Evolutionary conservation across 2,113 vertebrate genomes (phyloP).

Genomic region (Enhydra lutris): DNA sequence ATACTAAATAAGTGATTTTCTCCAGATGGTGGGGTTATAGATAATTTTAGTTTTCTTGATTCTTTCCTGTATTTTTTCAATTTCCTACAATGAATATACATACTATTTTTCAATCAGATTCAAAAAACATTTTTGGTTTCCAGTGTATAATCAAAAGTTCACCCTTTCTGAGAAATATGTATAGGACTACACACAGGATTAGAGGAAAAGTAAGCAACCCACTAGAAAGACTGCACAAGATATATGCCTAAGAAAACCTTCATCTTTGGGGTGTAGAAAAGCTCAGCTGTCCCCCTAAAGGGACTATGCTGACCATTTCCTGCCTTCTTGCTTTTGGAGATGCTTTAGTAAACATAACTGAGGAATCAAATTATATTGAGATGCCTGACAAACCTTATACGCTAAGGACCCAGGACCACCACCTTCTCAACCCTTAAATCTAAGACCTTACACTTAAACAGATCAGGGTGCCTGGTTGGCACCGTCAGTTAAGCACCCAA

Average conservation of each 20-base stretch:
- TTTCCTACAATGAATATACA: neutral
- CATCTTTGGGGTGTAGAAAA: neutral
- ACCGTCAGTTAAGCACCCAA: neutral
- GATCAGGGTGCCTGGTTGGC: neutral
- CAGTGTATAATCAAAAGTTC: neutral
- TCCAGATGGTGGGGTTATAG: neutral
- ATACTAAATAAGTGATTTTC: neutral
- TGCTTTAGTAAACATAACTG: neutral
- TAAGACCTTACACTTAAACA: neutral
- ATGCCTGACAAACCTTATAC: neutral
- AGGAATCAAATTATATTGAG: neutral
- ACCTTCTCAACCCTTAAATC: conserved; percentile 18
- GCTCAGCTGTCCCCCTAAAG: neutral
- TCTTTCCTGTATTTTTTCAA: neutral
- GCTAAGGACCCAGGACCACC: neutral
- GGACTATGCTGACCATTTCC: neutral
- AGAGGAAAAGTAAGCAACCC: neutral
- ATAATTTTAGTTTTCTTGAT: neutral
- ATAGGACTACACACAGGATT: neutral
- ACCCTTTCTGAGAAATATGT: neutral
- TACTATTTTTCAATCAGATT: neutral
- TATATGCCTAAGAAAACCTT: neutral
- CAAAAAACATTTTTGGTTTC: neutral
- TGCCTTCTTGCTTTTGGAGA: neutral
- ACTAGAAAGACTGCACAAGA: neutral